Evolutionary conservation across 2,113 vertebrate species (phyloP).

Genomic region (Acrocephalus kingi): DNA sequence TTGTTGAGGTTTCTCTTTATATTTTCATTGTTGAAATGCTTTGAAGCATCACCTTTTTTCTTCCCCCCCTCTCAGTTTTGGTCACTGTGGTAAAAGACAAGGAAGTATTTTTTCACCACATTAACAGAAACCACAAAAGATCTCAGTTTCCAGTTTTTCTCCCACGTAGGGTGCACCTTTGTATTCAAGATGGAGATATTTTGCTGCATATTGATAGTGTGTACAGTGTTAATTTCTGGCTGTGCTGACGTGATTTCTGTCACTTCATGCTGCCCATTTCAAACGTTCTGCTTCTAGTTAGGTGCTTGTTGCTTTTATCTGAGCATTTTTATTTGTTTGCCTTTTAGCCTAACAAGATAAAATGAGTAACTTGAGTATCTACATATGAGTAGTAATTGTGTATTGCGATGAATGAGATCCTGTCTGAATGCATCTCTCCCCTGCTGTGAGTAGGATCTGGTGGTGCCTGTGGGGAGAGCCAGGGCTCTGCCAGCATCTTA

Average conservation of each 20-base stretch:
- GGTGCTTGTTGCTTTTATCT: neutral
- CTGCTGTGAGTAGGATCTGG: neutral
- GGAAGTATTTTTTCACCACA: constrained; percentile 57
- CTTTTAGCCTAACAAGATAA: neutral
- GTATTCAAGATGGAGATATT: neutral
- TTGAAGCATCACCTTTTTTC: neutral
- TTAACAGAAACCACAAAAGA: constrained; percentile 34
- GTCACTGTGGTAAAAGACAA: constrained; percentile 1
- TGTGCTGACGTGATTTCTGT: neutral
- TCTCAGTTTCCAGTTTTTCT: constrained; percentile 44
- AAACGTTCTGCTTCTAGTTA: neutral
- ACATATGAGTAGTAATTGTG: neutral
- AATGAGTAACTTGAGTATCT: neutral
- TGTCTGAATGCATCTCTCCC: neutral
- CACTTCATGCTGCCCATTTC: neutral
- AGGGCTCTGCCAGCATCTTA: neutral
- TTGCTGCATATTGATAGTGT: neutral
- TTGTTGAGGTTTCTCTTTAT: neutral
- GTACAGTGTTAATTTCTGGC: neutral
- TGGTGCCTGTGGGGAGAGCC: neutral
- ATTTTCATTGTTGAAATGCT: neutral
- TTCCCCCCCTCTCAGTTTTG: neutral
- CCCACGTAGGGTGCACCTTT: neutral
- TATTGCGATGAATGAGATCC: neutral
- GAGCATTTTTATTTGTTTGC: constrained; percentile 20